Conservation (phyloP, 2,888 invertebrate genomes). For the Brenthis daphne region DNA sequence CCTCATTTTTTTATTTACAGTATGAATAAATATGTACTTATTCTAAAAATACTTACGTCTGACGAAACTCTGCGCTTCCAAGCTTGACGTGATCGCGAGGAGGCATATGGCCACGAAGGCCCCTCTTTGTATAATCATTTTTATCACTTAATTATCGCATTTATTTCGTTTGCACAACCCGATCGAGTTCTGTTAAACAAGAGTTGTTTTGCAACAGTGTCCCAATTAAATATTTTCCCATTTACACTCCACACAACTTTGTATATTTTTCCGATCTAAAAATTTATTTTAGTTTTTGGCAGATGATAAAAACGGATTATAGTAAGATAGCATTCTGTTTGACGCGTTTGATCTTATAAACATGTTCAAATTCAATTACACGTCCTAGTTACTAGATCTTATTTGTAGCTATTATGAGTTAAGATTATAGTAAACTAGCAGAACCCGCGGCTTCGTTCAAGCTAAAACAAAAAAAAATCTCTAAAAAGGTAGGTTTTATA, state of each 20-base stretch:
- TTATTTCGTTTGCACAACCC: constrained; percentile 40
- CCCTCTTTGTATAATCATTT: constrained; percentile 59
- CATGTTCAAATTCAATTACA: too few species aligned
- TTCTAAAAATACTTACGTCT: constrained; percentile 58
- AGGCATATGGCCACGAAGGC: constrained; percentile 56
- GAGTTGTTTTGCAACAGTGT: constrained; percentile 34
- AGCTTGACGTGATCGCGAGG: constrained; percentile 45
- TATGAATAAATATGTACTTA: not conserved
- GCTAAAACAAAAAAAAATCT: too few species aligned
- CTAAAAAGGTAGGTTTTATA: too few species aligned
- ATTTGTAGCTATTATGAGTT: too few species aligned
- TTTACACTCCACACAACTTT: constrained; percentile 36
- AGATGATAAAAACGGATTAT: not conserved
- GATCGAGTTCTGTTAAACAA: constrained; percentile 27
- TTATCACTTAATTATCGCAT: constrained; percentile 43
- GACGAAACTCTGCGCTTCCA: constrained; percentile 51
- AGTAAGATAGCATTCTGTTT: too few species aligned
- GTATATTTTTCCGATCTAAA: constrained; percentile 13
- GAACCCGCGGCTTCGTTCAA: too few species aligned
- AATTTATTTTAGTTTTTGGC: not conserved
- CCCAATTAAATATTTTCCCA: constrained; percentile 31
- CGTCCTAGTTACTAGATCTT: too few species aligned
- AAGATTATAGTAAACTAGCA: too few species aligned
- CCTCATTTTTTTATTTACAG: too few species aligned
- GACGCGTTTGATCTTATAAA: too few species aligned